Conservation (phyloP, 2,797 vertebrate species). For the Todus mexicanus region DNA sequence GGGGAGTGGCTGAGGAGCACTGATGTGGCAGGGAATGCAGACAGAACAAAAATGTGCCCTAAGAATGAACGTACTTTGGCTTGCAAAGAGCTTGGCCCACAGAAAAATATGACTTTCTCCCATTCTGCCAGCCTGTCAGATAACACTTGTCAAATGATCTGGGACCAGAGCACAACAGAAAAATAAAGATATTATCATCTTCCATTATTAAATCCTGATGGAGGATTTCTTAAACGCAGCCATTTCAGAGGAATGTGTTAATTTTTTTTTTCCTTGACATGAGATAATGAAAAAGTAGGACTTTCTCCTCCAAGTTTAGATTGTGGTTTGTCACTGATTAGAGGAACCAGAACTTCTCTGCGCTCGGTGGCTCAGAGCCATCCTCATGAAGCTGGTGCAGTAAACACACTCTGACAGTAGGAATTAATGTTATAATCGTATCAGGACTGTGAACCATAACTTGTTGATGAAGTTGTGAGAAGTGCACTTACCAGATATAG, state of each 20-base stretch:
- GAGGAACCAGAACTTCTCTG: conserved; percentile 45
- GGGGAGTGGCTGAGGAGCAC: background rate
- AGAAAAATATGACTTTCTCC: background rate
- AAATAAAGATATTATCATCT: conserved; percentile 38
- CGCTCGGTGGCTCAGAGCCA: conserved; percentile 42
- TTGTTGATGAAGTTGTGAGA: conserved; percentile 66
- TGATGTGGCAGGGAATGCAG: background rate
- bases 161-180: background rate
- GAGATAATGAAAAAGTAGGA: conserved; percentile 54
- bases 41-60: background rate
- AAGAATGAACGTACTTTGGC: background rate
- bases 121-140: background rate
- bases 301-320: conserved; percentile 29
- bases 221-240: background rate
- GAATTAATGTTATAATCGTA: conserved; percentile 69
- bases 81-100: background rate
- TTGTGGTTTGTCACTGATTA: conserved; percentile 51
- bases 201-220: conserved; percentile 43
- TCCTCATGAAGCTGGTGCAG: conserved; percentile 48
- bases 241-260: background rate
- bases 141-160: conserved; percentile 26
- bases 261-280: conserved; percentile 36
- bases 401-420: conserved; percentile 62
- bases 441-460: conserved; percentile 60
- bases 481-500: conserved; percentile 62